phyloP scores from a whole-genome alignment of 2,888 invertebrate species.

The Orchesellides sinensis region DNA sequence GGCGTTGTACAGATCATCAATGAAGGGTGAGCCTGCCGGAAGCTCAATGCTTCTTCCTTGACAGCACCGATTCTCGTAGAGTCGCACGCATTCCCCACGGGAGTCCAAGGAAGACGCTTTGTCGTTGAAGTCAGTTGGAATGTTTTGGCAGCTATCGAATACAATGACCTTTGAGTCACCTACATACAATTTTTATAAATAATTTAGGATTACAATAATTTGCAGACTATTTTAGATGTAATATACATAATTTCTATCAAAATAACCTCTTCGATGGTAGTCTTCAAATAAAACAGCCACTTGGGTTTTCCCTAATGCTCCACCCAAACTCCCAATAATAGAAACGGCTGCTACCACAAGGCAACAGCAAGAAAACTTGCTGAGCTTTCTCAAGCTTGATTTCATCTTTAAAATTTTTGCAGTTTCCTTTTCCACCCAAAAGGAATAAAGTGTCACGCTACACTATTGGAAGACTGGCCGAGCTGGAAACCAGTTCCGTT shows the following conservation, averaged over 20 bases:
- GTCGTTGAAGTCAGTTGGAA: conserved; percentile 52
- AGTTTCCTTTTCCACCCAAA: neutral
- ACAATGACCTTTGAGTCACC: neutral
- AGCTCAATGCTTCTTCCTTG: conserved; percentile 59
- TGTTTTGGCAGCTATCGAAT: conserved; percentile 48
- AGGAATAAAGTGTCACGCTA: too few species aligned
- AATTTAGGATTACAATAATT: too few species aligned
- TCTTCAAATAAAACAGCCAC: conserved; percentile 38
- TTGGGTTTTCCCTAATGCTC: conserved; percentile 14
- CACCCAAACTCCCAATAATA: too few species aligned
- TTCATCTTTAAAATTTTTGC: conserved; percentile 7
- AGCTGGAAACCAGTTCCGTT: conserved; percentile 21
- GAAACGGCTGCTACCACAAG: too few species aligned
- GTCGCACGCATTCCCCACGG: conserved; percentile 39
- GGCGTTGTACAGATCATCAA: conserved; percentile 59
- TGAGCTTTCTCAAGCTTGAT: neutral
- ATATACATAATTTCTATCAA: too few species aligned
- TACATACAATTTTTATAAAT: too few species aligned
- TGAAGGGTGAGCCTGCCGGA: neutral
- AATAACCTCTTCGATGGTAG: conserved; percentile 45
- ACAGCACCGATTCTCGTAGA: conserved; percentile 61
- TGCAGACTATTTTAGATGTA: too few species aligned
- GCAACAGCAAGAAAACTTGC: neutral
- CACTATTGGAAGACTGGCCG: neutral
- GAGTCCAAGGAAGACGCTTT: conserved; percentile 55